Base-by-base conservation (phyloP, 2,888 invertebrate species). In the Orchestes rusci region DNA sequence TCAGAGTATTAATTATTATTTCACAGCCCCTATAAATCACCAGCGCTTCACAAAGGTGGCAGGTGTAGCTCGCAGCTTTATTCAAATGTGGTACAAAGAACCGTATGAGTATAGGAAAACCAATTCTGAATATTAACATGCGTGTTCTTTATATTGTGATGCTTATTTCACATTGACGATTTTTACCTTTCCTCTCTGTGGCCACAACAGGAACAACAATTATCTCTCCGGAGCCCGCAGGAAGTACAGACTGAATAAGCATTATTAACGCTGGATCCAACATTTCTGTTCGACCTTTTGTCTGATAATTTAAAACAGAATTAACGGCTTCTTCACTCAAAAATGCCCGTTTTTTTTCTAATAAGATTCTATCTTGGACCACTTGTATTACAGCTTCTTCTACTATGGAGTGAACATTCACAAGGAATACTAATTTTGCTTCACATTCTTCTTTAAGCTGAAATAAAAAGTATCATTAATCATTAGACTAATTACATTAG, bases 361-460 rank as follows among this genome's bases (percentile, higher is more conserved):
- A 65, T 32, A 81, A 62, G 39, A 69, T 58, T 38, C 65, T 61
- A 8, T 65, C 58, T 16, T 76, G 77, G 13, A 82, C 67, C 0
- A 77, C 73, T 58, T 79, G 77, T 16, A 82, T 71, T 27, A 70
- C 71, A 2, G 77, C 79, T 58, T 82, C 80, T 58, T 74, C 71
- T 0, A 73, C 70, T 5, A 73, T 70, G 12, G 64, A 60, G 39
- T 75, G 64, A 16, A 80, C 67, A 23, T 76, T 69, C 16, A 80
- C 69, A 43, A 75, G 63, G 45, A 81, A 70, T 1, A 70, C 73
- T 28, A 71, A 54, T 44, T 73, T 71, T 1, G 78, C 70, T 41
- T 75, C 73, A 43, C 77, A 75, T 51, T 62, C 62, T 30, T 53
- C 51, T 61, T 67, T 65, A 43, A 72, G 57, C 70, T 71, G 53